Conservation (phyloP, 2,113 vertebrate species). For the Lates calcarifer region DNA sequence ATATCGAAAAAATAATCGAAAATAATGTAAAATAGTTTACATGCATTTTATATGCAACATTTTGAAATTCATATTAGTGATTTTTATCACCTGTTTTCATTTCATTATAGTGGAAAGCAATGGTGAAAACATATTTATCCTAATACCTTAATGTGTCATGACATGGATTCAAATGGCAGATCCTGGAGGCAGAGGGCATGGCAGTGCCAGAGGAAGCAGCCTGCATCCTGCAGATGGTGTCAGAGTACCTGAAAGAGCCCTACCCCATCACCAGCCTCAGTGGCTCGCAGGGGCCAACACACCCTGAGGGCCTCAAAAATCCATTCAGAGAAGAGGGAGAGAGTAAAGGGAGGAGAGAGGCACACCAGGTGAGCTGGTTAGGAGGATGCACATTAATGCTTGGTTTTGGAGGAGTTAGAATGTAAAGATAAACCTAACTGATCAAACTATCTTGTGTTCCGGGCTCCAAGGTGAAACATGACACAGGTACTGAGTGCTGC, state of each 20-base stretch:
- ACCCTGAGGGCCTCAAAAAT: conserved; percentile 51
- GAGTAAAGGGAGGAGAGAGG: conserved; percentile 50
- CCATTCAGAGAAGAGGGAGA: conserved; percentile 44
- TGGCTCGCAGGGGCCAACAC: conserved; percentile 57
- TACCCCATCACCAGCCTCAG: conserved; percentile 75
- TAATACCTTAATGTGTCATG: neutral
- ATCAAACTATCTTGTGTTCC: neutral
- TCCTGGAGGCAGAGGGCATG: conserved; percentile 82
- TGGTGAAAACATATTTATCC: neutral
- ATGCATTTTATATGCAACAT: neutral
- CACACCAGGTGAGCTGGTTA: conserved; percentile 51
- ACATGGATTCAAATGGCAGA: conserved; percentile 60
- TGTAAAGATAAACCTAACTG: neutral
- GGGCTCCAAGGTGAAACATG: conserved; percentile 68
- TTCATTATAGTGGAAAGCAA: neutral
- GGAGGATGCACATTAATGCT: neutral
- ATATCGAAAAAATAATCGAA: neutral
- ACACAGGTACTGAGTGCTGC: conserved; percentile 80
- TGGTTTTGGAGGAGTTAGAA: neutral
- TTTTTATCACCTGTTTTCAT: neutral
- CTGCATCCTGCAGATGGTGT: conserved; percentile 76
- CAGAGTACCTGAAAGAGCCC: conserved; percentile 75
- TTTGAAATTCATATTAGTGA: neutral
- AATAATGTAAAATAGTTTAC: neutral
- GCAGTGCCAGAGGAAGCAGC: conserved; percentile 80